phyloP scores from a whole-genome alignment of 2,888 invertebrate species.

The Ecliptopera silaceata region DNA sequence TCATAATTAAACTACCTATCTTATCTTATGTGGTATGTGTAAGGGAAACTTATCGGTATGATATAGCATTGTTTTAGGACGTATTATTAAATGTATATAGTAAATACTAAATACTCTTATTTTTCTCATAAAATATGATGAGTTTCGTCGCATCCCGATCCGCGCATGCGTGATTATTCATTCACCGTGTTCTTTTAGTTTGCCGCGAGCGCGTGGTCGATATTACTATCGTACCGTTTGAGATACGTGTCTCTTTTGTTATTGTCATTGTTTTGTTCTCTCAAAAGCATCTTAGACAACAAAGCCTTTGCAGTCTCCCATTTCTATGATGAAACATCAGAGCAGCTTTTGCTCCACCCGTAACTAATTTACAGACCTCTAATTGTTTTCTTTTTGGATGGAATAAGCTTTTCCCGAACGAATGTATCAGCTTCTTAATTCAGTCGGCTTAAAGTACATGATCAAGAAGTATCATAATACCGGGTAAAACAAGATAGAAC shows the following conservation, averaged over 20 bases:
- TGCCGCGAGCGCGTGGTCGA: constrained; percentile 33
- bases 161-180: constrained; percentile 36
- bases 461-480: too few relatives aligned
- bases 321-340: too few relatives aligned
- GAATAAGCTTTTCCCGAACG: too few relatives aligned
- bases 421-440: too few relatives aligned
- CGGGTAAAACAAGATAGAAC: too few relatives aligned
- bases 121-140: neutral
- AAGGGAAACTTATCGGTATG: too few relatives aligned
- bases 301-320: too few relatives aligned
- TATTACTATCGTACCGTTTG: constrained; percentile 20
- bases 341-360: too few relatives aligned
- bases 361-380: too few relatives aligned
- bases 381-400: too few relatives aligned
- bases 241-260: constrained; percentile 10
- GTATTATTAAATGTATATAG: too few relatives aligned
- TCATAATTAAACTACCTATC: neutral
- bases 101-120: neutral
- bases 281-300: neutral
- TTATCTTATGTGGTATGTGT: neutral
- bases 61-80: neutral
- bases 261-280: constrained; percentile 7
- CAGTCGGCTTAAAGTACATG: too few relatives aligned
- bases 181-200: constrained; percentile 32
- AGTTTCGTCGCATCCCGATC: constrained; percentile 26